Percentiles rank a stretch among this genome's conserved stretches.
phyloP scores from a whole-genome alignment of 2,797 vertebrate genomes.

The Periparus ater region DNA sequence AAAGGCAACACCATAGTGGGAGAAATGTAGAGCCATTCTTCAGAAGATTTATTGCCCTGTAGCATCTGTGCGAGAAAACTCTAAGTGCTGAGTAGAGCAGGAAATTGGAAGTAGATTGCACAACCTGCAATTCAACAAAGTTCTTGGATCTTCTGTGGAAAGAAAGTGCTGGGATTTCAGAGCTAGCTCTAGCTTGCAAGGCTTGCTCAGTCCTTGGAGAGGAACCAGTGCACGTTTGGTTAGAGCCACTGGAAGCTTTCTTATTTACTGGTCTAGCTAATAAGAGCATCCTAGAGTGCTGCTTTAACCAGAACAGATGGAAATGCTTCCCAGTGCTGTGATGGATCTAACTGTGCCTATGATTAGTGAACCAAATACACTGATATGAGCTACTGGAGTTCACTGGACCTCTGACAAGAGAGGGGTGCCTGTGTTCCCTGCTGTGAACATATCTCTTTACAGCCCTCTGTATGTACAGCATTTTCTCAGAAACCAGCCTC shows the following conservation, averaged over 20 bases:
- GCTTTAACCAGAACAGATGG: neutral
- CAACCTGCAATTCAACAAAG: constrained; percentile 5
- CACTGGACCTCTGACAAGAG: constrained; percentile 21
- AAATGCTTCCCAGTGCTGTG: neutral
- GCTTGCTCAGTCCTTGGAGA: neutral
- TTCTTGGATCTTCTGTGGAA: constrained; percentile 7
- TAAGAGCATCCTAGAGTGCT: neutral
- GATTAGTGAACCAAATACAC: neutral
- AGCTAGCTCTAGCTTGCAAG: neutral
- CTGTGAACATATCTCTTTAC: constrained; percentile 33
- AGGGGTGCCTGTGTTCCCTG: neutral
- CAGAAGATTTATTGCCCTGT: constrained; percentile 54
- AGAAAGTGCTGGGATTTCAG: neutral
- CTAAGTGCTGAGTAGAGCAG: constrained; percentile 46
- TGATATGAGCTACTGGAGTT: neutral
- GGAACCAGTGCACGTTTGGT: neutral
- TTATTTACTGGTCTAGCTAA: neutral
- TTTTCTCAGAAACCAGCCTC: constrained; percentile 63
- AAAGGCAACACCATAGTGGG: constrained; percentile 6
- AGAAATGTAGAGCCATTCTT: constrained; percentile 28
- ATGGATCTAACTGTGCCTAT: neutral
- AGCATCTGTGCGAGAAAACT: constrained; percentile 45
- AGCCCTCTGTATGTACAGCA: constrained; percentile 45
- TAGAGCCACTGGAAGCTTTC: neutral
- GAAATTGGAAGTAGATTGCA: constrained; percentile 44